Evolutionary conservation across 2,888 invertebrate genomes (phyloP).

Genomic region (Conchocele bisecta): DNA sequence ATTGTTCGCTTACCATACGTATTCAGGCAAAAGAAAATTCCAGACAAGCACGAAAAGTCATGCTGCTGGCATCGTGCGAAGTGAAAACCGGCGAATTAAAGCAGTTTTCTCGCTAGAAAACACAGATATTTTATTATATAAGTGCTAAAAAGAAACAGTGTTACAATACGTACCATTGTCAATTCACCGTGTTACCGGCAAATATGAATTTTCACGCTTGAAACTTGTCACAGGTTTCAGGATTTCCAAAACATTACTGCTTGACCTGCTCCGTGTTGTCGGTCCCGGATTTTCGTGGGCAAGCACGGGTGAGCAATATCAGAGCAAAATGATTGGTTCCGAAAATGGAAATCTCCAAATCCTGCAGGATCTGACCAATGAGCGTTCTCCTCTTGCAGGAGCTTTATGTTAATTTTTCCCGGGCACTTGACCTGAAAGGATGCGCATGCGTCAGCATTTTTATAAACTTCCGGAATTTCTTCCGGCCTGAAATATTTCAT

Average conservation of each 20-base stretch:
- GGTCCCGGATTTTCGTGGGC: slow-evolving; percentile 73
- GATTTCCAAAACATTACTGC: slow-evolving; percentile 50
- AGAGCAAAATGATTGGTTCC: slow-evolving; percentile 69
- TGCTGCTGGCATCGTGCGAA: too few species aligned
- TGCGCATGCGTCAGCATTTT: slow-evolving; percentile 52
- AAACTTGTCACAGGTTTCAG: slow-evolving; percentile 26
- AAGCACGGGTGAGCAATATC: too few species aligned
- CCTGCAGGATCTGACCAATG: slow-evolving; percentile 59
- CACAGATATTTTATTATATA: not conserved
- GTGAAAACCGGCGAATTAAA: not conserved
- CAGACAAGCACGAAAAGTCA: too few species aligned
- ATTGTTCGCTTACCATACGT: too few species aligned
- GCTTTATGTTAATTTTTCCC: slow-evolving; percentile 50
- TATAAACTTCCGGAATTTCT: slow-evolving; percentile 71
- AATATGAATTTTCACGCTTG: slow-evolving; percentile 1
- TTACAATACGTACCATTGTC: slow-evolving; percentile 12
- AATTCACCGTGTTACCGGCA: not conserved
- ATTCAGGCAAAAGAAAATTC: too few species aligned
- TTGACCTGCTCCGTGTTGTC: slow-evolving; percentile 56
- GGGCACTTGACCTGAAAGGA: slow-evolving; percentile 31
- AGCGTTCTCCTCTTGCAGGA: slow-evolving; percentile 9
- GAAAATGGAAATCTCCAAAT: slow-evolving; percentile 39
- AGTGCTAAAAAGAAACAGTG: not conserved
- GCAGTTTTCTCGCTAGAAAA: not conserved
- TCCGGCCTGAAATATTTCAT: too few species aligned